phyloP scores from a whole-genome alignment of 1,140 invertebrate genomes.

The Diorhabda elongata region DNA sequence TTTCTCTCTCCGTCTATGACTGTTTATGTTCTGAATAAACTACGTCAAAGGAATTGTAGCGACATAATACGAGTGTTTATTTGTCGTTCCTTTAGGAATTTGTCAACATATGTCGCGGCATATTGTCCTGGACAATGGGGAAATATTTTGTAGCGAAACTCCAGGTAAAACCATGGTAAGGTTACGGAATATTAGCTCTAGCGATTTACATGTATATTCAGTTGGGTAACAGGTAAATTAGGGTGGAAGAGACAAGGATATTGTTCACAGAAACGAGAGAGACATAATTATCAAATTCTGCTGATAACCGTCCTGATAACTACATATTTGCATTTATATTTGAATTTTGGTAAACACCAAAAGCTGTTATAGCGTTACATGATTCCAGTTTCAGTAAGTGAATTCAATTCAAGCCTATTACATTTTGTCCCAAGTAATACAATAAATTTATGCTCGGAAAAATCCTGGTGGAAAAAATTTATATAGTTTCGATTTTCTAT shows the following conservation, averaged over 20 bases:
- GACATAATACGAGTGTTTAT: too few relatives aligned
- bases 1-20: too few relatives aligned
- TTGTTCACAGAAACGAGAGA: slow-evolving; percentile 33
- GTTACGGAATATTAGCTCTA: slow-evolving; percentile 21
- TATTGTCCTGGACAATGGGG: slow-evolving; percentile 15
- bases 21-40: too few relatives aligned
- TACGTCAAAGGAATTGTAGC: too few relatives aligned
- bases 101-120: slow-evolving; percentile 23
- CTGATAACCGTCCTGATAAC: slow-evolving; percentile 37
- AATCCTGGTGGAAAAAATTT: not conserved
- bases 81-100: slow-evolving; percentile 12
- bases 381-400: slow-evolving; percentile 16
- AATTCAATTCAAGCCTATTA: slow-evolving; percentile 8
- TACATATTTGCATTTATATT: slow-evolving; percentile 41
- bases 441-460: not conserved
- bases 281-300: slow-evolving; percentile 30
- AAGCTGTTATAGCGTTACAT: slow-evolving; percentile 27
- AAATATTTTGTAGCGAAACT: slow-evolving; percentile 9
- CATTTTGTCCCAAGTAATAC: not conserved
- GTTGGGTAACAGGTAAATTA: slow-evolving; percentile 39
- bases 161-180: slow-evolving; percentile 13
- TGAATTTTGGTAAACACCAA: slow-evolving; percentile 37
- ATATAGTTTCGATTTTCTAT: not conserved
- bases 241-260: slow-evolving; percentile 35
- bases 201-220: slow-evolving; percentile 41